phyloP scores from a whole-genome alignment of 2,113 vertebrate genomes.

The Cyanistes caeruleus region DNA sequence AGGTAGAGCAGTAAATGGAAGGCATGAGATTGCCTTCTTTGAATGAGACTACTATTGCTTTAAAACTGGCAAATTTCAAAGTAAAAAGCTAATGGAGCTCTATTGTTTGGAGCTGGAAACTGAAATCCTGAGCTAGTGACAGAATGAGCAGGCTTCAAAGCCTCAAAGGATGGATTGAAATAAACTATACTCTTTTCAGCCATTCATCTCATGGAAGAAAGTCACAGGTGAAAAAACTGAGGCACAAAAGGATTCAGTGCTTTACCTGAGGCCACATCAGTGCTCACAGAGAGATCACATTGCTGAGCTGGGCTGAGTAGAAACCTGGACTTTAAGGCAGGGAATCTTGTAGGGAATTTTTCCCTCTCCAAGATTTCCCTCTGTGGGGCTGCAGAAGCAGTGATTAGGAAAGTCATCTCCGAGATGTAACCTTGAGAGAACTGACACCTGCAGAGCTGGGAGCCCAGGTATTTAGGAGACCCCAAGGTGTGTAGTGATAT shows the following conservation, averaged over 20 bases:
- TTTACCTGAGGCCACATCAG: not conserved
- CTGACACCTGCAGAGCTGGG: not conserved
- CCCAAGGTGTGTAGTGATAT: not conserved
- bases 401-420: not conserved
- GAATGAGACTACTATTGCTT: not conserved
- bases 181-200: not conserved
- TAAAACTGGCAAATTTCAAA: not conserved
- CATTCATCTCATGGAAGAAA: not conserved
- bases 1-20: not conserved
- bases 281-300: not conserved
- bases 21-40: not conserved
- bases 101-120: not conserved
- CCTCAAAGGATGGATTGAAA: slow-evolving; percentile 12
- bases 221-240: not conserved
- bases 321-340: not conserved
- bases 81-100: not conserved
- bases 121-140: not conserved
- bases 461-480: not conserved
- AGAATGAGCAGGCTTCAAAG: slow-evolving; percentile 6
- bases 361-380: not conserved
- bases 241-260: not conserved
- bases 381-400: not conserved
- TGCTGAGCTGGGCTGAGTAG: not conserved
- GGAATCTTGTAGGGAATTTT: not conserved
- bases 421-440: not conserved